Evolutionary conservation across 2,113 vertebrate genomes (phyloP).

Genomic region (Probosciger aterrimus): DNA sequence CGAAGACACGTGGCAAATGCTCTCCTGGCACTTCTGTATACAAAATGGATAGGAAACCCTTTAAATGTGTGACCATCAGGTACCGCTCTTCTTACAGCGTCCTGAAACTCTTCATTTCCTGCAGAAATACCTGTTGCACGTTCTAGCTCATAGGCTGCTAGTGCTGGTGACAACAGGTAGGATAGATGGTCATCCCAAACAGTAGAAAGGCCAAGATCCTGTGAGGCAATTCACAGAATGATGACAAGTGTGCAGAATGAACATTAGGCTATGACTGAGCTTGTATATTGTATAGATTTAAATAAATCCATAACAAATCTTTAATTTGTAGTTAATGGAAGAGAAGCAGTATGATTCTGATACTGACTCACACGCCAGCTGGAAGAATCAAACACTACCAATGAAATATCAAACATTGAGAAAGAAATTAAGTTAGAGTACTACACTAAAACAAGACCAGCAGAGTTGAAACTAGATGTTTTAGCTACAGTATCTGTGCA

Average conservation of each 20-base stretch:
- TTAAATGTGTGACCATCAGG: slow-evolving; percentile 98
- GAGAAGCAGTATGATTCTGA: not conserved
- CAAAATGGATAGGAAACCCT: slow-evolving; percentile 95
- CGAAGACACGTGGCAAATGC: slow-evolving; percentile 90
- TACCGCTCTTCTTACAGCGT: slow-evolving; percentile 89
- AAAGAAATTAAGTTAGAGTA: not conserved
- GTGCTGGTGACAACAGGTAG: slow-evolving; percentile 91
- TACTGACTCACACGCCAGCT: not conserved
- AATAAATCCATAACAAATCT: not conserved
- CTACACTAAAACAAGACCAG: not conserved
- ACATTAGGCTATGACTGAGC: not conserved
- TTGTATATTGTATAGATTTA: not conserved
- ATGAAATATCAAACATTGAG: not conserved
- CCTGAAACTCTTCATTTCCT: slow-evolving; percentile 97
- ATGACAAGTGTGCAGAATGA: not conserved
- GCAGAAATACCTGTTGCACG: slow-evolving; percentile 86
- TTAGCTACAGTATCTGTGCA: not conserved
- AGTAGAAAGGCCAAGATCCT: slow-evolving; percentile 90
- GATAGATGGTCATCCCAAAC: slow-evolving; percentile 96
- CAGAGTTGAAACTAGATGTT: not conserved
- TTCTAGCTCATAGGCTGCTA: slow-evolving; percentile 93
- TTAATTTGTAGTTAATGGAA: not conserved
- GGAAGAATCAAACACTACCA: not conserved
- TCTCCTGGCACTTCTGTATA: slow-evolving; percentile 89
- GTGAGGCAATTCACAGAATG: not conserved